Conservation (phyloP, 2,113 vertebrate species). For the Apaloderma vittatum region DNA sequence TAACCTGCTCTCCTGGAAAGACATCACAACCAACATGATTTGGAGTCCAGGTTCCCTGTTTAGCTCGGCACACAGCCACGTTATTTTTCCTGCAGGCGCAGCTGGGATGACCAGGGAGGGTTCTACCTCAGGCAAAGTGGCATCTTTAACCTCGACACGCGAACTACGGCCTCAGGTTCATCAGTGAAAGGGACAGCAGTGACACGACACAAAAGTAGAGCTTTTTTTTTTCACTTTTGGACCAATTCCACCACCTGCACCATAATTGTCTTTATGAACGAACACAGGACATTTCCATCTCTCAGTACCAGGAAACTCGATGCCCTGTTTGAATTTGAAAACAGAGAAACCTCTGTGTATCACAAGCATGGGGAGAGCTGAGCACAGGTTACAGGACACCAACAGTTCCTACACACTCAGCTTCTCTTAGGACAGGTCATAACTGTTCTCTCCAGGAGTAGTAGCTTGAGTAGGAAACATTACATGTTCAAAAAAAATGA, state of each 20-base stretch:
- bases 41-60: background rate
- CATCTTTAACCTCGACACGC: background rate
- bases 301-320: background rate
- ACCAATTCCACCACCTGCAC: background rate
- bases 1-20: background rate
- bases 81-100: background rate
- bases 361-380: background rate
- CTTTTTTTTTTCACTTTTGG: background rate
- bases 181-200: background rate
- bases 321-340: background rate
- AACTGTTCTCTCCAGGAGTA: background rate
- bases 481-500: background rate
- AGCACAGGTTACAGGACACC: background rate
- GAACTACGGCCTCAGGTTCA: background rate
- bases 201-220: background rate
- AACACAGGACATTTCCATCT: background rate
- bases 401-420: background rate
- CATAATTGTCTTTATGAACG: background rate
- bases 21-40: background rate
- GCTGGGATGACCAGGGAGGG: background rate
- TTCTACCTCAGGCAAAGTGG: background rate
- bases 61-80: rapidly evolving
- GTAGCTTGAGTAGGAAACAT: background rate
- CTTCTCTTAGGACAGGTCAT: background rate
- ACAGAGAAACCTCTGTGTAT: background rate